These are phyloP conservation scores for Masticophis lateralis DNA, from an alignment of 2,797 vertebrate species.

Conservation along the genomic window DNA sequence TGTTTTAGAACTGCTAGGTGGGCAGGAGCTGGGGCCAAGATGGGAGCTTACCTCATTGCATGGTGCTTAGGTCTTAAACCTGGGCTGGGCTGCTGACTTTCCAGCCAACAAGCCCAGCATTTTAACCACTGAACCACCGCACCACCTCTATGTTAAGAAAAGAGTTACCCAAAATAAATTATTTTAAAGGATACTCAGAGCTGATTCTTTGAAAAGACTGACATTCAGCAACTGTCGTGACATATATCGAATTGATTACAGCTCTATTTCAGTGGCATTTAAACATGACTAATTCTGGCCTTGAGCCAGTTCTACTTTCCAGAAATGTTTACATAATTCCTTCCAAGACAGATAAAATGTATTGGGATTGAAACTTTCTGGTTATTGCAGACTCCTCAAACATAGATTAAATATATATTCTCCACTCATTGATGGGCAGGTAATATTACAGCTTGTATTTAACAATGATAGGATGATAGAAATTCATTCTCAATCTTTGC, in stretches of 20 bases:
- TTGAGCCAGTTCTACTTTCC: not conserved
- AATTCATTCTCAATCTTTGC: not conserved
- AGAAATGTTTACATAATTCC: not conserved
- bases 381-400: not conserved
- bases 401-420: not conserved
- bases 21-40: not conserved
- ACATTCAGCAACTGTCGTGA: not conserved
- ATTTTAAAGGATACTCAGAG: not conserved
- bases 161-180: not conserved
- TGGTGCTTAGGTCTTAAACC: not conserved
- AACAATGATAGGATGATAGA: not conserved
- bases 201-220: not conserved
- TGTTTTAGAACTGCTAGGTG: not conserved
- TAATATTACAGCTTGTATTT: not conserved
- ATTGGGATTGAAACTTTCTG: not conserved
- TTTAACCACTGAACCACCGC: not conserved
- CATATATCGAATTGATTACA: not conserved
- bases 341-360: not conserved
- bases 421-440: not conserved
- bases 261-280: not conserved
- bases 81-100: not conserved
- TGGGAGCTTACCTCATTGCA: not conserved
- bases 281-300: not conserved
- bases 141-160: not conserved
- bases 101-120: not conserved